Evolutionary conservation across 1,140 invertebrate genomes (phyloP), one percentile per base, ranked within the genome.

Genomic region (Copidosoma floridanum): DNA sequence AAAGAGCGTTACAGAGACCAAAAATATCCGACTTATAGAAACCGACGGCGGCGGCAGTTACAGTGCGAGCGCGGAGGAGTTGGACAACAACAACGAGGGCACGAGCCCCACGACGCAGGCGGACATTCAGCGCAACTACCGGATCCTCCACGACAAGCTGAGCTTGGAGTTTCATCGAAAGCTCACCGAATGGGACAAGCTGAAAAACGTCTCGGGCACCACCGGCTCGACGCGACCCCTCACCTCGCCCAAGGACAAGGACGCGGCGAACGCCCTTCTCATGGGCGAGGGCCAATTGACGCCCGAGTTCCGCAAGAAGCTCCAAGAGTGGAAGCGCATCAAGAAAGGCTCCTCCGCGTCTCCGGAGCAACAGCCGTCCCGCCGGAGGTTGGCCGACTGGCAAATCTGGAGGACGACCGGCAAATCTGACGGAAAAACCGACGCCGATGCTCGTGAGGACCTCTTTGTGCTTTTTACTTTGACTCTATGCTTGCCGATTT

Each of bases 251-350:
- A 54, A 43, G 14, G 66, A 65, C 16, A 65, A 56, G 41, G 66
- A 68, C n/a, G 61, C 64, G 10, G 65, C 68, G 20, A 70, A 70
- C 38, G 43, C 44, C 12, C 61, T 69, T 23, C 74, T 76, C 24
- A 59, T 79, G 12, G 69, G 77, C 27, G 87, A 90, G 64, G 87
- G 89, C 43, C 84, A 88, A 66, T 71, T 91, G 3, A 87, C 88
- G 2, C 84, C 87, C 1, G 89, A 91, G 61, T 92, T 92, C 72
- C 84, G 86, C 37, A 91, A 91, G 75, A 93, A 93, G 73, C 76
- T 94, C 1, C 85, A 89, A 63, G 91, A 94, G 70, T 94, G 91
- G 91, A 87, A 92, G 67, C 85, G 88, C n/a, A 86, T 88, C 67
- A 90, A 89, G 68, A 87, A 86, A 20, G 77, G 74, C 14, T 6